Evolutionary conservation across 1,140 invertebrate species (phyloP).

Genomic region (Oryctes rhinoceros): DNA sequence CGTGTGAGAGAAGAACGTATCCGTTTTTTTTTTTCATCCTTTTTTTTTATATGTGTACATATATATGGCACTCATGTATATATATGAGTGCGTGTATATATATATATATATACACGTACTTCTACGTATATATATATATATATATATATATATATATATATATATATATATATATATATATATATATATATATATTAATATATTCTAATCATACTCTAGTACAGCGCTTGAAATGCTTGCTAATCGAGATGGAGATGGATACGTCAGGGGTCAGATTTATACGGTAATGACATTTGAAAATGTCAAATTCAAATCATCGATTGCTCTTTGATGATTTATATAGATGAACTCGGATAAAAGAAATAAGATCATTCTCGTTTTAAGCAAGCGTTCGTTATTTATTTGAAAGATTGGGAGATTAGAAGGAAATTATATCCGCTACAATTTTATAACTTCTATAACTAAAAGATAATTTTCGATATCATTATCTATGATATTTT

Average conservation of each 20-base stretch:
- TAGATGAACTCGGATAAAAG: no score
- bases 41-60: neutral
- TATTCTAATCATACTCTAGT: neutral
- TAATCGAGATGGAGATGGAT: neutral
- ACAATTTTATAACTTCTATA: no score
- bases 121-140: neutral
- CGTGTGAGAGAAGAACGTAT: constrained; percentile 9
- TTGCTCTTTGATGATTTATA: neutral
- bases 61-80: neutral
- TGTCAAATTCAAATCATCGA: neutral
- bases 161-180: neutral
- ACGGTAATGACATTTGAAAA: neutral
- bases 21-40: neutral
- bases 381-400: no score
- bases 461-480: no score
- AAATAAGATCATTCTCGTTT: no score
- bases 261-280: constrained; percentile 3
- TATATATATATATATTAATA: neutral
- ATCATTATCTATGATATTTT: no score
- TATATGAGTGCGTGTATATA: neutral
- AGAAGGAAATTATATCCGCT: no score
- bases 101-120: no score
- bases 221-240: neutral
- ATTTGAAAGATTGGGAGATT: no score
- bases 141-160: no score